Base-by-base conservation (phyloP, 1,140 invertebrate genomes). In the Drosophila pachea region DNA sequence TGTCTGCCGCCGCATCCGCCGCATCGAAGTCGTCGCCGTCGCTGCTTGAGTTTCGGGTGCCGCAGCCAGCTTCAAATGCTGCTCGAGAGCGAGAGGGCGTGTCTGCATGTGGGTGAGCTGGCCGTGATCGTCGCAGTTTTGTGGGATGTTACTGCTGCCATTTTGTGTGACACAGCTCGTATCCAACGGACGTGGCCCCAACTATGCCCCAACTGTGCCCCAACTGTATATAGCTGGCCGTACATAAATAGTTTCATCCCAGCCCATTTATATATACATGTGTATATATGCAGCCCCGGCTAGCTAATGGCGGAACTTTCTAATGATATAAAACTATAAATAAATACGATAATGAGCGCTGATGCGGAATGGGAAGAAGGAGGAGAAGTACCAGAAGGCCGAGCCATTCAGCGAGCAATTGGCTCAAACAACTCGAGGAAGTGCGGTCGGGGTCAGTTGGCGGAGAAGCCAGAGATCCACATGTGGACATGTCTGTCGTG, bases 121-220 rank as follows among this genome's bases (percentile, higher is more conserved):
- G 16, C 7, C 66, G 62, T 63, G 73, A 81, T 81, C 77, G 58
- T 67, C 56, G 73, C 59, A 68, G 63, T 84, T 84, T 73, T 84
- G 81, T 65, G 81, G 81, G 73, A 73, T 69, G 81, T 84, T 76
- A 86, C 82, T 74, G 70, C 67, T 86, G 79, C 81, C 79, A 84
- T 84, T 83, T 83, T 83, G 79, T 70, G 73, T 83, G 75, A 74
- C 73, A 78, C 56, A 77, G 67, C 74, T 77, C 63, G 71, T 65
- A 67, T 49, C 66, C 50, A 68, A 70, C 50, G 60, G 68, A 65
- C 68, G 66, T 70, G 62, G 38, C 40, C 45, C 59, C 40, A 12
- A 42, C 40, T 43, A 42, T 69, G 38, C 53, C 48, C 60, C 12
- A 35, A n/a, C 36, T 56, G 59, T 9, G n/a, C 22, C 3, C 22